A percentile compares a stretch with the other conserved stretches of the same genome.
Evolutionary conservation across 2,888 invertebrate genomes (phyloP).

Genomic region (Pristionchus maxplancki): DNA sequence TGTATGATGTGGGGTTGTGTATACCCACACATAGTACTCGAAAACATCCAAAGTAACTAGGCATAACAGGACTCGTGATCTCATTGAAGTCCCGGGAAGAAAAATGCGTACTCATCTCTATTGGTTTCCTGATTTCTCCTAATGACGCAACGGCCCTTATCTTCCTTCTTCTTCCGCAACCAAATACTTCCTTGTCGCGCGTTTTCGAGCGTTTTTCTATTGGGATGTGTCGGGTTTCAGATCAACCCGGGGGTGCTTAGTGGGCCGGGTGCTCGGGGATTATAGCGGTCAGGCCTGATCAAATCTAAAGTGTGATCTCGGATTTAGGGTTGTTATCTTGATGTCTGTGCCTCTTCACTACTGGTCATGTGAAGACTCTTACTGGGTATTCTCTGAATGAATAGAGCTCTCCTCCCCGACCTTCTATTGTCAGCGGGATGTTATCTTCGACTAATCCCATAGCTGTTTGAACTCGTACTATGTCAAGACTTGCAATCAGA

Average conservation of each 20-base stretch:
- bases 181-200: neutral
- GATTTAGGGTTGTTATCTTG: no score
- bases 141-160: neutral
- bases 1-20: neutral
- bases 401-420: no score
- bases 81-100: neutral
- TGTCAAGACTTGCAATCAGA: slow-evolving; percentile 13
- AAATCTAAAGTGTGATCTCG: no score
- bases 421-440: no score
- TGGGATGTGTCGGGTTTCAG: neutral
- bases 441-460: neutral
- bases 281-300: neutral
- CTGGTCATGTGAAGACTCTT: no score
- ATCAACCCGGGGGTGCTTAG: neutral
- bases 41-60: neutral
- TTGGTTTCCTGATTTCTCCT: neutral
- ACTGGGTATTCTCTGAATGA: neutral
- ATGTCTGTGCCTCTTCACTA: no score
- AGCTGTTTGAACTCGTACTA: neutral
- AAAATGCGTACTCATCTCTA: neutral
- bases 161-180: neutral
- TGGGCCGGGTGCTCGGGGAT: neutral
- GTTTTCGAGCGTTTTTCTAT: neutral
- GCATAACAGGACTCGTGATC: neutral
- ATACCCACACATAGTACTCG: no score